Percentiles rank a stretch among this genome's conserved stretches.
Conservation (phyloP, 2,113 vertebrate genomes). For the Toxostoma redivivum region DNA sequence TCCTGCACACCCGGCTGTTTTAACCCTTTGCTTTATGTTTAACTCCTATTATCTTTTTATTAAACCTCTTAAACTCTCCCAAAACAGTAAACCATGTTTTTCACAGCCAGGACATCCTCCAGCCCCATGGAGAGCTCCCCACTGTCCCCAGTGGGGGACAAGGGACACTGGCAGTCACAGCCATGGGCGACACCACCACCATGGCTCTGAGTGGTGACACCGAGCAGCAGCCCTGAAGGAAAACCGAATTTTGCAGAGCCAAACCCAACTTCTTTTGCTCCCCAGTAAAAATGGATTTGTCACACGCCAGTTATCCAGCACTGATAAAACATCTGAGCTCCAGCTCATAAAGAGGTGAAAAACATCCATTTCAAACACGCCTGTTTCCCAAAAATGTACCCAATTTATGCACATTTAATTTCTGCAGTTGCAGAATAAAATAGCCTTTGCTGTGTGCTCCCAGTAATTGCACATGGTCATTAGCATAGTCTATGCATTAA, state of each 20-base stretch:
- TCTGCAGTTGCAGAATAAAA: slow-evolving; percentile 6
- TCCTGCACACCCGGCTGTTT: too few species aligned
- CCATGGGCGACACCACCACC: not conserved
- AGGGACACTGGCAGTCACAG: too few species aligned
- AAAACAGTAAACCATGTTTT: too few species aligned
- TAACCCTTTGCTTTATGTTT: too few species aligned
- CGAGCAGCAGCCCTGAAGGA: not conserved
- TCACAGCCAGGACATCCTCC: not conserved
- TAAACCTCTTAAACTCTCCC: too few species aligned
- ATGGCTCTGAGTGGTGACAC: rapidly evolving
- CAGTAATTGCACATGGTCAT: not conserved
- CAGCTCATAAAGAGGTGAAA: not conserved
- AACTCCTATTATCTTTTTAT: too few species aligned
- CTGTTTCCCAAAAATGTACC: not conserved
- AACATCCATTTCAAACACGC: not conserved
- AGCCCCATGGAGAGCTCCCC: rapidly evolving
- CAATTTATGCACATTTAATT: not conserved
- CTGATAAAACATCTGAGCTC: not conserved
- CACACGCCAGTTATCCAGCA: not conserved
- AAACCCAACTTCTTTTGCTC: not conserved
- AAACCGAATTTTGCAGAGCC: not conserved
- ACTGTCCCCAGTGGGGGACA: not conserved
- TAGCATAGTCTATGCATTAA: slow-evolving; percentile 9
- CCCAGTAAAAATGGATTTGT: not conserved
- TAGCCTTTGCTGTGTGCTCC: not conserved